Percentiles rank a stretch among this genome's conserved stretches.
These are phyloP conservation scores for Aplodontia rufa DNA, from an alignment of 2,113 vertebrate genomes.

Conservation along the genomic window DNA sequence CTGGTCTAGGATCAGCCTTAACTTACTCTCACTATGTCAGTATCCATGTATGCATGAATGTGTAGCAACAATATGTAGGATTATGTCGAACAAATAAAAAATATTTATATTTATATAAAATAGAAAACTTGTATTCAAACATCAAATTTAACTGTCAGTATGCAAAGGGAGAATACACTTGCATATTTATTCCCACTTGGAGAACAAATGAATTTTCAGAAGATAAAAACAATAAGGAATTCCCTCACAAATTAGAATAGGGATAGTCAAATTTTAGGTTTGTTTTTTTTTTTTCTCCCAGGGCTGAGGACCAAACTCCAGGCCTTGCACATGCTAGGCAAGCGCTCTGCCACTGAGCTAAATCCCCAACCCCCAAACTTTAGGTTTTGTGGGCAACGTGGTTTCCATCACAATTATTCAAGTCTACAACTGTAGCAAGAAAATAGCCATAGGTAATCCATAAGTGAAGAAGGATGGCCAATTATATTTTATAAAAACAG, in stretches of 20 bases:
- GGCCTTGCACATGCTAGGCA: no score
- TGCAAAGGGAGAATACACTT: neutral
- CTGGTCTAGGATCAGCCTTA: no score
- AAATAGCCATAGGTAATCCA: neutral
- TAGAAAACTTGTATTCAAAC: slow-evolving; percentile 21
- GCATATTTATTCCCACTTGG: slow-evolving; percentile 6
- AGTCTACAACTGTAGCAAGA: neutral
- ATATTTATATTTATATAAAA: no score
- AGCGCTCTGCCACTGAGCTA: no score
- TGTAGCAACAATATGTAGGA: no score
- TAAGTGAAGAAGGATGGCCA: neutral
- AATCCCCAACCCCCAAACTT: no score
- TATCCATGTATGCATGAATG: no score
- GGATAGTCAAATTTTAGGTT: neutral
- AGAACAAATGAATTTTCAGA: slow-evolving; percentile 32
- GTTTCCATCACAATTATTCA: neutral
- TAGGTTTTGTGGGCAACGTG: neutral
- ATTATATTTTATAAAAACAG: neutral
- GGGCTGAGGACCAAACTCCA: no score
- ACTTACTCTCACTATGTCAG: no score
- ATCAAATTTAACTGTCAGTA: neutral
- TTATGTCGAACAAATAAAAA: no score
- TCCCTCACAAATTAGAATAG: neutral
- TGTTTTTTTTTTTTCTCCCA: no score
- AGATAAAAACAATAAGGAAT: slow-evolving; percentile 38